phyloP scores from a whole-genome alignment of 2,888 invertebrate genomes.

The Drosophila incognita region DNA sequence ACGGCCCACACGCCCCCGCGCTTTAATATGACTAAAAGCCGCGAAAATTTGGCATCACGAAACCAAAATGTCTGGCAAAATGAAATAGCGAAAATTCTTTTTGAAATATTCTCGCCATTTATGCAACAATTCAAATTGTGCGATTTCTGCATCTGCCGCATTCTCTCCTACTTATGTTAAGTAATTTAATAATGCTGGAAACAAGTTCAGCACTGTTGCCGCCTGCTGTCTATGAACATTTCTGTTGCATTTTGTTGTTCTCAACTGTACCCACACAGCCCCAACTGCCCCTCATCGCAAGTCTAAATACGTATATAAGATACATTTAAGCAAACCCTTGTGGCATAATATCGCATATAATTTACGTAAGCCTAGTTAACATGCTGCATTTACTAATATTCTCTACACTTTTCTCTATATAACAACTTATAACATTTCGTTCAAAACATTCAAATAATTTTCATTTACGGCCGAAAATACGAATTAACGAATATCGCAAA shows the following conservation, averaged over 20 bases:
- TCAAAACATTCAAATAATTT: slow-evolving; percentile 15
- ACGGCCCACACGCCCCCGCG: slow-evolving; percentile 22
- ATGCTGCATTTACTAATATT: slow-evolving; percentile 59
- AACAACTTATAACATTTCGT: slow-evolving; percentile 35
- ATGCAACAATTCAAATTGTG: slow-evolving; percentile 50
- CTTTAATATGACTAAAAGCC: slow-evolving; percentile 80
- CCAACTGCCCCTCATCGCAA: neutral
- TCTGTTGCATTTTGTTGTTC: slow-evolving; percentile 35
- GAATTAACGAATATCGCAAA: slow-evolving; percentile 22
- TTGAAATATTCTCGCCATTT: slow-evolving; percentile 41
- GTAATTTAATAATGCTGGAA: slow-evolving; percentile 52
- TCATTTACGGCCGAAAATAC: slow-evolving; percentile 25
- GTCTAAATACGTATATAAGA: slow-evolving; percentile 17
- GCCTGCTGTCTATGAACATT: neutral
- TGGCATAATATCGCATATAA: slow-evolving; percentile 5
- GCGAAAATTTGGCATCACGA: slow-evolving; percentile 54
- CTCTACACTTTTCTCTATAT: slow-evolving; percentile 63
- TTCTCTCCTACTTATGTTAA: slow-evolving; percentile 38
- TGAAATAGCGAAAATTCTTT: slow-evolving; percentile 26
- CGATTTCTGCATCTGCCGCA: slow-evolving; percentile 22
- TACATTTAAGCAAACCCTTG: slow-evolving; percentile 27
- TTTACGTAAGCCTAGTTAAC: slow-evolving; percentile 31
- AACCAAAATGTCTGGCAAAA: slow-evolving; percentile 24
- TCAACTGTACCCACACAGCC: slow-evolving; percentile 13
- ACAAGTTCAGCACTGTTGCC: neutral